These are phyloP conservation scores for Meteorus colon DNA, from an alignment of 2,888 invertebrate genomes.

Conservation along the genomic window DNA sequence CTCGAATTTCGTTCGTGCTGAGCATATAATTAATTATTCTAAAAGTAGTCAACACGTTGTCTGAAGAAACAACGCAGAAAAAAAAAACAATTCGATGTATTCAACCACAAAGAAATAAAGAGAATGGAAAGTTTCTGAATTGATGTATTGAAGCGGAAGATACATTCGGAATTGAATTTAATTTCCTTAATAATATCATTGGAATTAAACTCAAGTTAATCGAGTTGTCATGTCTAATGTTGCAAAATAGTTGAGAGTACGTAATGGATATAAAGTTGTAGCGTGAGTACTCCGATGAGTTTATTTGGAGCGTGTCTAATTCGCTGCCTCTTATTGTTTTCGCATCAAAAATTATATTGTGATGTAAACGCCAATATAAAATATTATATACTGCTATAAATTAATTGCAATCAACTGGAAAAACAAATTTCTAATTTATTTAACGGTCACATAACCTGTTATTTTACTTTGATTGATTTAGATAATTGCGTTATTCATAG, in stretches of 20 bases:
- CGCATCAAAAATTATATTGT: conserved; percentile 15
- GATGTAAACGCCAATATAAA: background rate
- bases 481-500: background rate
- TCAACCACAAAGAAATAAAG: conserved; percentile 10
- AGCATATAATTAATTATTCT: background rate
- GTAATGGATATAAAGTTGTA: conserved; percentile 2
- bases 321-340: conserved; percentile 18
- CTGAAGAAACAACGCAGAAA: background rate
- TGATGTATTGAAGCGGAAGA: conserved; percentile 10
- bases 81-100: conserved; percentile 3
- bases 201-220: background rate
- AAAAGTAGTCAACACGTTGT: background rate
- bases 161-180: background rate
- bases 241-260: background rate
- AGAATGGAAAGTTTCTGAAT: conserved; percentile 4
- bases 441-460: background rate
- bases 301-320: conserved; percentile 11
- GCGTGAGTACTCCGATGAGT: background rate
- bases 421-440: background rate
- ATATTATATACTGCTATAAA: background rate
- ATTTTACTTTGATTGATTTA: background rate
- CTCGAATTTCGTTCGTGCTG: background rate
- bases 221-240: background rate
- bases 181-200: background rate
- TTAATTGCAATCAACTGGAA: background rate